Evolutionary conservation across 2,113 vertebrate species (phyloP).

Genomic region (Ictalurus furcatus): DNA sequence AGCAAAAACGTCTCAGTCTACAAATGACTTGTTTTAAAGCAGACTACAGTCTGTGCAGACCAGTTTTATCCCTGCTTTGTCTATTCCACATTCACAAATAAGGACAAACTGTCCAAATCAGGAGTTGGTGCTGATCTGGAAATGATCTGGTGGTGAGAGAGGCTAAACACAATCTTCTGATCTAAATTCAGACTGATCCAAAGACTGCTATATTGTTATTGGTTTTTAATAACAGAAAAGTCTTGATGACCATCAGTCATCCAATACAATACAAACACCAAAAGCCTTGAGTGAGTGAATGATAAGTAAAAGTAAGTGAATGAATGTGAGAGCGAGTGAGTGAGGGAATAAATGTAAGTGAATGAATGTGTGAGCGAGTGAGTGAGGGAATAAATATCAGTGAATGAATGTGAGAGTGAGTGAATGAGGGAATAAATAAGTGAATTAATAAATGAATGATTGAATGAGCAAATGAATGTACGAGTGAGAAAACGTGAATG

Average conservation of each 20-base stretch:
- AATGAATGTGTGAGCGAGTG: no score
- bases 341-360: no score
- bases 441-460: no score
- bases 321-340: no score
- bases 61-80: not conserved
- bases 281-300: not conserved
- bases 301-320: no score
- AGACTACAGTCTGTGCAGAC: not conserved
- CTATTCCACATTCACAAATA: not conserved
- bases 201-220: not conserved
- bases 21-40: not conserved
- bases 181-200: not conserved
- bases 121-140: not conserved
- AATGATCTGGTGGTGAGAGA: not conserved
- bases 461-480: not conserved
- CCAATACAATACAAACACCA: not conserved
- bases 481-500: not conserved
- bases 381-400: no score
- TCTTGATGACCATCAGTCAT: not conserved
- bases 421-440: no score
- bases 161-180: not conserved
- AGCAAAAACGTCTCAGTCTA: not conserved
- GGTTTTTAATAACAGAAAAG: not conserved
- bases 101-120: not conserved
- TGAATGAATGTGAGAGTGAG: no score